Conservation (phyloP, 1,140 invertebrate genomes). For the Paramacrobiotus metropolitanus region DNA sequence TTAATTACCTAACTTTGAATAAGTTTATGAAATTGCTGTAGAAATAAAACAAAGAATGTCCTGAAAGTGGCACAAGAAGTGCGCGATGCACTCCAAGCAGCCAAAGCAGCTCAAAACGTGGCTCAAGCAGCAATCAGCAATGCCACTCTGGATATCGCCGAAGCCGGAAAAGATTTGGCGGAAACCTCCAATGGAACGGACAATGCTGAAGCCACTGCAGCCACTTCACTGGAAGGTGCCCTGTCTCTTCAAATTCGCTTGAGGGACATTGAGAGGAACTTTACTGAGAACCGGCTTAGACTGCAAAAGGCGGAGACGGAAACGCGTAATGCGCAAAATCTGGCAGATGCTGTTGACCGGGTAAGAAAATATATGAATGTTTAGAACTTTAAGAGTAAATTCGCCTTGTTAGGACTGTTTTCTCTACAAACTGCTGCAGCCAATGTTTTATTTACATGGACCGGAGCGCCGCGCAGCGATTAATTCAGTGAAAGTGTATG, state of each 20-base stretch:
- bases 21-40: conserved; percentile 14
- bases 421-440: too few relatives aligned
- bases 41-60: conserved; percentile 28
- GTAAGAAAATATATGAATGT: conserved; percentile 13
- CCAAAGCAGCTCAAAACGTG: conserved; percentile 44
- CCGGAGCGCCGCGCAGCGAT: too few relatives aligned
- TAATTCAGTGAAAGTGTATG: too few relatives aligned
- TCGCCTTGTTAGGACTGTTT: conserved; percentile 3
- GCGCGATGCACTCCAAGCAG: conserved; percentile 34
- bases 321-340: conserved; percentile 27
- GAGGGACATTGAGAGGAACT: conserved; percentile 44
- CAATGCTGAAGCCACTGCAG: conserved; percentile 43
- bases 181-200: conserved; percentile 41
- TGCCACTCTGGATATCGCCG: conserved; percentile 48
- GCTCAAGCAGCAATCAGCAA: conserved; percentile 50
- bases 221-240: conserved; percentile 41
- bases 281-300: conserved; percentile 42
- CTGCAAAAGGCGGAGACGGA: conserved; percentile 33
- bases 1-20: not conserved
- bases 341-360: conserved; percentile 31
- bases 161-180: conserved; percentile 45
- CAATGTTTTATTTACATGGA: too few relatives aligned
- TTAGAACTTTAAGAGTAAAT: too few relatives aligned
- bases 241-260: conserved; percentile 37
- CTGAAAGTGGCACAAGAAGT: conserved; percentile 33